These are phyloP conservation scores for Cheilosia urbana DNA, from an alignment of 2,888 invertebrate species.

Conservation along the genomic window DNA sequence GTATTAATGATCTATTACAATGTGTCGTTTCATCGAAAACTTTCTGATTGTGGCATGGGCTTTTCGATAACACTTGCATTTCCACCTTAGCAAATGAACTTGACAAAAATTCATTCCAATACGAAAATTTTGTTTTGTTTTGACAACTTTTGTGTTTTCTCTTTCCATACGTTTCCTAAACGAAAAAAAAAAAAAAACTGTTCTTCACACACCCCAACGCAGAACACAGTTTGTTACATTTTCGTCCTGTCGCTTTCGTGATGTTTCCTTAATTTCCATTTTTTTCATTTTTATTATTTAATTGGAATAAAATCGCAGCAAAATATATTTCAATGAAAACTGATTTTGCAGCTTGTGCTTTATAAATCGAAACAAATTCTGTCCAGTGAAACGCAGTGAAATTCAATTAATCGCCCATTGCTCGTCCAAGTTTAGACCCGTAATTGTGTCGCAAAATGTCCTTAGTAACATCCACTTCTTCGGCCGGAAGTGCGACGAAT, in stretches of 20 bases:
- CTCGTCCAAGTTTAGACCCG: neutral
- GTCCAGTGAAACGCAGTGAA: constrained; percentile 1
- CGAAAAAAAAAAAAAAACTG: constrained; percentile 40
- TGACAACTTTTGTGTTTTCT: constrained; percentile 51
- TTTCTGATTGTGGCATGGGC: neutral
- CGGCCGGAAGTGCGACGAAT: constrained; percentile 34
- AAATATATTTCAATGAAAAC: constrained; percentile 10
- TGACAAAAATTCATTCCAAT: constrained; percentile 50
- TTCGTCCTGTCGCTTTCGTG: constrained; percentile 62
- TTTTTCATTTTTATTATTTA: constrained; percentile 33
- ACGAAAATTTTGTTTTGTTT: constrained; percentile 71
- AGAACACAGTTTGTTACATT: constrained; percentile 61
- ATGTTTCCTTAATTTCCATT: constrained; percentile 65
- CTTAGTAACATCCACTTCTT: constrained; percentile 57
- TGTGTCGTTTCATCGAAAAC: neutral
- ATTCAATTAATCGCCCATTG: constrained; percentile 7
- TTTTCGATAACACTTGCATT: constrained; percentile 10
- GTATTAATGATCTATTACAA: neutral
- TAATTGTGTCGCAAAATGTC: constrained; percentile 56
- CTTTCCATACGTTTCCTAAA: constrained; percentile 25
- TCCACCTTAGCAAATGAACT: constrained; percentile 58
- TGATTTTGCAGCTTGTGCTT: neutral
- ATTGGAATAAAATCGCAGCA: constrained; percentile 1
- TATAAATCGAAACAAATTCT: constrained; percentile 10
- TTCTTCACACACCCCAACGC: constrained; percentile 65